These are phyloP conservation scores for Festucalex cinctus DNA, from an alignment of 2,113 vertebrate genomes.

Conservation along the genomic window DNA sequence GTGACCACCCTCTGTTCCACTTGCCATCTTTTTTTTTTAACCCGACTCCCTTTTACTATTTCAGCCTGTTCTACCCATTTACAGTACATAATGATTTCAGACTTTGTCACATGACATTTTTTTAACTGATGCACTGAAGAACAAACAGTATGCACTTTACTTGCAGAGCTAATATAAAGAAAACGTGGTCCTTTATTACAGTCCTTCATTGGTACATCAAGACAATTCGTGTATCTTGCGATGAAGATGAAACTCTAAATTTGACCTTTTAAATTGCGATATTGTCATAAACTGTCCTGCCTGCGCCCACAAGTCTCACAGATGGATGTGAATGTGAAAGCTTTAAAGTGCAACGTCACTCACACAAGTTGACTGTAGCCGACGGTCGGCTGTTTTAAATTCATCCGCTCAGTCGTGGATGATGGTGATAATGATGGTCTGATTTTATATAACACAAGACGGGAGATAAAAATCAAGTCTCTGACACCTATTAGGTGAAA, in stretches of 20 bases:
- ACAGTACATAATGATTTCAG: slow-evolving; percentile 14
- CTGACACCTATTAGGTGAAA: background rate
- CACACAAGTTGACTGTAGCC: slow-evolving; percentile 40
- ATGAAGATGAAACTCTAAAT: slow-evolving; percentile 4
- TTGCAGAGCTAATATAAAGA: background rate
- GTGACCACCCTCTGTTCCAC: slow-evolving; percentile 34
- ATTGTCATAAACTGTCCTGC: slow-evolving; percentile 66
- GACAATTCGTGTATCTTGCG: slow-evolving; percentile 33
- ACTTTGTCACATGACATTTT: slow-evolving; percentile 15
- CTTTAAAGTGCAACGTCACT: slow-evolving; percentile 48
- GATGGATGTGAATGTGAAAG: slow-evolving; percentile 55
- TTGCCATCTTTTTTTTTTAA: slow-evolving; percentile 12
- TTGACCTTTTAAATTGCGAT: slow-evolving; percentile 14
- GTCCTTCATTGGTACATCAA: slow-evolving; percentile 13
- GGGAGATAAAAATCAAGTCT: background rate
- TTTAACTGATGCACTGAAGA: slow-evolving; percentile 7
- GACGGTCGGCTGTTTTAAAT: slow-evolving; percentile 39
- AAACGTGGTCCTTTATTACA: slow-evolving; percentile 13
- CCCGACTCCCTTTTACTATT: background rate
- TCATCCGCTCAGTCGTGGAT: slow-evolving; percentile 21
- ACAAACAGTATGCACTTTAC: slow-evolving; percentile 16
- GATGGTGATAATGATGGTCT: slow-evolving; percentile 11
- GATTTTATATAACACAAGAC: slow-evolving; percentile 3
- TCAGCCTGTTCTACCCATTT: slow-evolving; percentile 8
- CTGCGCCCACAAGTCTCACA: slow-evolving; percentile 56